A percentile compares a stretch with the other conserved stretches of the same genome.
Conservation (phyloP, 2,888 invertebrate species). For the Deilephila porcellus region DNA sequence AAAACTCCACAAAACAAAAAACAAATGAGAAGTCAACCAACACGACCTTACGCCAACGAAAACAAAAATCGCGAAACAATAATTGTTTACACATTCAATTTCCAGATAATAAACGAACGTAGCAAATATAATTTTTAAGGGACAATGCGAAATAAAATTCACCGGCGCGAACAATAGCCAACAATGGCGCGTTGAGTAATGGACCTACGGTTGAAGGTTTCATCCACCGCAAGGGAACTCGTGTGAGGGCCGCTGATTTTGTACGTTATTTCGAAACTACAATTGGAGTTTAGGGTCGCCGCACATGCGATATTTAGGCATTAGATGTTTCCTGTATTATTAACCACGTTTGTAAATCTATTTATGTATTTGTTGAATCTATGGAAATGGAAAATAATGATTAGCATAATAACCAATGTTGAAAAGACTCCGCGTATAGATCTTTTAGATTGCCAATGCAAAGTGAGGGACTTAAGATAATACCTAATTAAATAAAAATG, state of each 20-base stretch:
- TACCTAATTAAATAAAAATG: too few species aligned
- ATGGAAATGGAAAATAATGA: too few species aligned
- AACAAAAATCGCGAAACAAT: slow-evolving; percentile 29
- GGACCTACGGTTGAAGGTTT: slow-evolving; percentile 46
- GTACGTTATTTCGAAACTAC: slow-evolving; percentile 16
- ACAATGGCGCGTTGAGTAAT: slow-evolving; percentile 52
- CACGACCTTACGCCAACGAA: background rate
- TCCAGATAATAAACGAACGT: slow-evolving; percentile 38
- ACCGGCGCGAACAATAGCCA: slow-evolving; percentile 42
- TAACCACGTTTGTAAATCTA: too few species aligned
- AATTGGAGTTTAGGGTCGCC: background rate
- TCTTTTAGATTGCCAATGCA: too few species aligned
- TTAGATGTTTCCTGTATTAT: too few species aligned
- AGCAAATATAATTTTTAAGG: slow-evolving; percentile 41
- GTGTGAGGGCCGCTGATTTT: slow-evolving; percentile 35
- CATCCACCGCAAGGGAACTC: slow-evolving; percentile 37
- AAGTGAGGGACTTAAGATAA: too few species aligned
- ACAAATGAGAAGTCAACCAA: background rate
- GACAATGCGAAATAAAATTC: slow-evolving; percentile 49
- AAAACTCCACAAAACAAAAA: background rate
- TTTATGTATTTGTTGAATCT: too few species aligned
- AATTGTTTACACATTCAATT: slow-evolving; percentile 47
- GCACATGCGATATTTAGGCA: background rate
- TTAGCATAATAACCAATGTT: too few species aligned
- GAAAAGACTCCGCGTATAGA: too few species aligned